Evolutionary conservation across 1,140 invertebrate species (phyloP), one percentile per base, ranked within the genome.

Genomic region (Pseudomyrmex sp.): DNA sequence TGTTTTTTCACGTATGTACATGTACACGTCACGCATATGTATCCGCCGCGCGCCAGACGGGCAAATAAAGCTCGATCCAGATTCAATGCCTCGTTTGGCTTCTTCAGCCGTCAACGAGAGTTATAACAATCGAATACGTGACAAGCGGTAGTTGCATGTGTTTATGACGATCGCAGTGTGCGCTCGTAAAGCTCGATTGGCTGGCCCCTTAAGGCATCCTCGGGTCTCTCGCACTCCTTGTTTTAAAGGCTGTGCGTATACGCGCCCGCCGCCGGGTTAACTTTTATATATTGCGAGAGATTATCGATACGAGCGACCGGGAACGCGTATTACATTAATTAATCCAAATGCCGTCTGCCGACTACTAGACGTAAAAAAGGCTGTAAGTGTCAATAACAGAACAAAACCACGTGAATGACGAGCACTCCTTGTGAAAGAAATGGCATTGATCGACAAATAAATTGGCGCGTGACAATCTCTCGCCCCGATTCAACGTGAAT

Each of bases 81-180:
- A 80, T 80, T 80, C 76, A 80, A 80, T 80, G 76, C 66, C 76
- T 80, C 76, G 58, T 80, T 87, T 82, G 76, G 61, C 76, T 85
- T 85, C 76, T 85, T 80, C 76, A 80, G 63, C 80, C 85, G 70
- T 79, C 85, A 85, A 86, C 84, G 74, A 87, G 66, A 77, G 83
- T 63, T 86, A 89, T 89, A 89, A 85, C 88, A 89, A 89, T 88
- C 88, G 88, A 88, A 88, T 88, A 85, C 83, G 62, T 75, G 87
- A 77, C 75, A 73, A 75, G 82, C 68, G 75, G 87, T 87, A 82
- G 73, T 83, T 89, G 83, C 87, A 87, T 82, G 88, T 90, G 80
- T 89, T 90, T 89, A 90, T 85, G 85, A 89, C 87, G 85, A 89
- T 90, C 87, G 61, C 82, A 70, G 87, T 83, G 79, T 84, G 63